Evolutionary conservation across 2,113 vertebrate genomes (phyloP).

Genomic region (Malurus cyaneus): DNA sequence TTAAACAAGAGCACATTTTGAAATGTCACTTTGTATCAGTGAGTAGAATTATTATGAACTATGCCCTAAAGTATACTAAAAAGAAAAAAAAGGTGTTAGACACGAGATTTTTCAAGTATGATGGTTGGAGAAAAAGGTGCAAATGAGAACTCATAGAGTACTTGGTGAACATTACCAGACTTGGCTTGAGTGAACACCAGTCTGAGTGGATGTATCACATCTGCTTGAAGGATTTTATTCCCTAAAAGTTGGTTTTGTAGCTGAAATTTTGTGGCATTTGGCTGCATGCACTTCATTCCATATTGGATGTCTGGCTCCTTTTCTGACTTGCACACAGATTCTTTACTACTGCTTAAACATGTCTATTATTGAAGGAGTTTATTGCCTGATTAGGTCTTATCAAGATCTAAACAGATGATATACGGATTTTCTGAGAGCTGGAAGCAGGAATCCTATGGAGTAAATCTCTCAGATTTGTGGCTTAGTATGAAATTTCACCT

Average conservation of each 20-base stretch:
- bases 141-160: background rate
- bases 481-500: background rate
- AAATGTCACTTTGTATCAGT: background rate
- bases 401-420: background rate
- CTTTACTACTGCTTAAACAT: background rate
- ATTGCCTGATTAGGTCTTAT: background rate
- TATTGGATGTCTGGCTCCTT: background rate
- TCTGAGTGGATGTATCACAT: fast-evolving
- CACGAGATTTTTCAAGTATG: background rate
- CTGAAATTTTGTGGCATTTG: background rate
- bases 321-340: background rate
- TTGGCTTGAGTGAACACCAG: background rate
- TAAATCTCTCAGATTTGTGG: background rate
- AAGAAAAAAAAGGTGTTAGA: background rate
- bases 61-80: background rate
- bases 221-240: background rate
- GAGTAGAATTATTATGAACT: background rate
- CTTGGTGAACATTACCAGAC: background rate
- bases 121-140: background rate
- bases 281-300: background rate
- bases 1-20: background rate
- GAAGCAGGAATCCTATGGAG: background rate
- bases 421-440: background rate
- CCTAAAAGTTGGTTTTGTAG: background rate
- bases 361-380: background rate